Percentiles rank a stretch among this genome's conserved stretches.
These are phyloP conservation scores for Caligus rogercresseyi DNA, from an alignment of 1,140 invertebrate genomes.

Conservation along the genomic window DNA sequence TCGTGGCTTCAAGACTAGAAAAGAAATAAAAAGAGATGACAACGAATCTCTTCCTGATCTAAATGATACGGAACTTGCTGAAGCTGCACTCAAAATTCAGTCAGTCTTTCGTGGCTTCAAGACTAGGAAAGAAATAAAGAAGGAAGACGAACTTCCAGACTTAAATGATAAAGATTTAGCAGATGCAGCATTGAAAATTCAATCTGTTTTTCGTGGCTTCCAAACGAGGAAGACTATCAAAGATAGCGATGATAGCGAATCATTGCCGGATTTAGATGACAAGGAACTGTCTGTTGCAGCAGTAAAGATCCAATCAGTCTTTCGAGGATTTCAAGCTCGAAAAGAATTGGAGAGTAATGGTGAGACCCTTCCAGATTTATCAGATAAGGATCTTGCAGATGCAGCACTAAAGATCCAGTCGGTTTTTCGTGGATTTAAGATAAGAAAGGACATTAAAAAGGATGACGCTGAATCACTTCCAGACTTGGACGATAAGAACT, in stretches of 20 bases:
- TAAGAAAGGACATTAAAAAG: neutral
- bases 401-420: conserved; percentile 19
- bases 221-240: conserved; percentile 9
- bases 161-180: conserved; percentile 8
- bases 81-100: conserved; percentile 54
- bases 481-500: conserved; percentile 3
- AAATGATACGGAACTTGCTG: neutral
- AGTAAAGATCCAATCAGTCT: conserved; percentile 14
- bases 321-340: conserved; percentile 13
- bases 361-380: conserved; percentile 11
- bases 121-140: conserved; percentile 25
- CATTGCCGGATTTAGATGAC: conserved; percentile 9
- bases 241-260: neutral
- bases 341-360: neutral
- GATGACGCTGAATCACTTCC: conserved; percentile 7
- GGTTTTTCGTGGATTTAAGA: conserved; percentile 12
- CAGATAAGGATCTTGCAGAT: conserved; percentile 7
- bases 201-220: conserved; percentile 19
- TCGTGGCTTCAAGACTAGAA: neutral
- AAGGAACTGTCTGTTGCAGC: conserved; percentile 2
- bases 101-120: conserved; percentile 48
- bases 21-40: neutral
- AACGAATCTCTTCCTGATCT: conserved; percentile 10
- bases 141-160: conserved; percentile 11
- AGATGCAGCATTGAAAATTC: conserved; percentile 16